Evolutionary conservation across 2,888 invertebrate species (phyloP), one percentile per base, ranked within the genome.

Genomic region (Aleiodes alternator): DNA sequence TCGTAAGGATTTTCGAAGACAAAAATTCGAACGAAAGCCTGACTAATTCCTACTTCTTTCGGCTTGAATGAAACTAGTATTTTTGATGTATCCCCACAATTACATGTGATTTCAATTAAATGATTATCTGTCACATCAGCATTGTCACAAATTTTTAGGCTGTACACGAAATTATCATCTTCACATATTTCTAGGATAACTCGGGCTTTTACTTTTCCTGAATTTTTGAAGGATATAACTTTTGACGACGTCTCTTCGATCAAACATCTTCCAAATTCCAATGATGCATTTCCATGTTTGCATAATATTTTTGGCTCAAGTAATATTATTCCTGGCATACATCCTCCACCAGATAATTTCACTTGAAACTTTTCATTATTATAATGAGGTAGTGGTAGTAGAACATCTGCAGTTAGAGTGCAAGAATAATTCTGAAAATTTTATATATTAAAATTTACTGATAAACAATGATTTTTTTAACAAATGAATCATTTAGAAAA

Each of bases 1-100:
- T 93, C 92, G 81, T 91, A 92, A 59, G 92, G 92, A 87, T 93
- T 93, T 81, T 92, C 90, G 11, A 90, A 85, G 4, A 91, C 90
- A 51, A 90, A 88, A 31, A 93, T 79, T 48, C 90, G 90, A 55
- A 93, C 81, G 64, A 81, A 77, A 9, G 84, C 84, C 0, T 81
- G 73, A 50, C 82, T 80, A 7, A 76, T 81, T 3, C 86, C 85
- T 56, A 85, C 80, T 50, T 81, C 78, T 3, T 51, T 78, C 2
- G 91, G 90, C 23, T 79, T 77, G 79, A 90, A 91, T 43, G 81
- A 78, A 2, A 91, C 79, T 50, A 84, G 61, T 51, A 91, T 83
- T 14, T 81, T 76, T 1, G 83, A 87, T 0, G 76, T 77, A 66
- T 89, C 83, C 1, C 77, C 81, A 0, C 89, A 84, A 4, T 79